Conservation (phyloP, 1,140 invertebrate species). For the Leptinotarsa lineolata region DNA sequence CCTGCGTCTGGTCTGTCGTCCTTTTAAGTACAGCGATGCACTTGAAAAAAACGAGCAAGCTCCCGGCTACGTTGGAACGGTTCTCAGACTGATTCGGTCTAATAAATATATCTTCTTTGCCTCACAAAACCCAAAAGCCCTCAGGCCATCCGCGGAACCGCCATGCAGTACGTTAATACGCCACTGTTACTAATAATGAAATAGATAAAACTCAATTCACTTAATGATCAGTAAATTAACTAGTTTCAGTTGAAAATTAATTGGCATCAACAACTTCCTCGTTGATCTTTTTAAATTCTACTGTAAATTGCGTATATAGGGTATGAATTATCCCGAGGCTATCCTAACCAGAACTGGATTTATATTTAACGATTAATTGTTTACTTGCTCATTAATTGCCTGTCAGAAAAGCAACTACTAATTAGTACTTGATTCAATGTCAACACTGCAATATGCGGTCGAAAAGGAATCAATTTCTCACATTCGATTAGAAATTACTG, state of each 20-base stretch:
- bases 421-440: constrained; percentile 28
- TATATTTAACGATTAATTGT: constrained; percentile 25
- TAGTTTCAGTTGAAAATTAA: constrained; percentile 10
- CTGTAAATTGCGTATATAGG: constrained; percentile 4
- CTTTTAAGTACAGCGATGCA: neutral
- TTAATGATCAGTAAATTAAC: constrained; percentile 18
- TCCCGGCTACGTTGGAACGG: neutral
- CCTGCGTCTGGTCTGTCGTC: neutral
- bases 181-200: neutral
- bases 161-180: neutral
- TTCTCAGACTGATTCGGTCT: neutral
- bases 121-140: neutral
- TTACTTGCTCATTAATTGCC: constrained; percentile 23
- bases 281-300: constrained; percentile 15
- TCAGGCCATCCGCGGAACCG: neutral
- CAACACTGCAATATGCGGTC: constrained; percentile 19
- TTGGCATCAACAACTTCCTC: constrained; percentile 12
- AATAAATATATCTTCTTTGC: constrained; percentile 6
- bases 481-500: neutral
- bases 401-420: constrained; percentile 23
- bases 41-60: neutral
- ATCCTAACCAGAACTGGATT: constrained; percentile 18
- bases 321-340: constrained; percentile 18
- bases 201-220: constrained; percentile 12
- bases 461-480: constrained; percentile 2